Evolutionary conservation across 2,888 invertebrate species (phyloP).

Genomic region (Apotomis capreana): DNA sequence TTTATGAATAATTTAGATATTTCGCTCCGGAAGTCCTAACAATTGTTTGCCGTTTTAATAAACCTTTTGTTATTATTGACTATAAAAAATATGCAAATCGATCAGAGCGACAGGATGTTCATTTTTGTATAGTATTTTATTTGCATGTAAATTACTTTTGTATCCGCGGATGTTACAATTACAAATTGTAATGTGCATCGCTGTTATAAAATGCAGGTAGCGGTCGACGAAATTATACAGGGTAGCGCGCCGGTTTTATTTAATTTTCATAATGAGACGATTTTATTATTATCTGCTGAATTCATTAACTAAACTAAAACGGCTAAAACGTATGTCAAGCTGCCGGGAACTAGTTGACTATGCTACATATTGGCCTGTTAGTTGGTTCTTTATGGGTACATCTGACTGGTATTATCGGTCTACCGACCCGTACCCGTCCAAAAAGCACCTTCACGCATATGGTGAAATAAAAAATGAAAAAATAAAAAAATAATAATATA

Average conservation of each 20-base stretch:
- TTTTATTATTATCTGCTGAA: conserved; percentile 30
- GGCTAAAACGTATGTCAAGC: too few species aligned
- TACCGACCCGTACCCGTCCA: too few species aligned
- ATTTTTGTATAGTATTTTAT: conserved; percentile 81
- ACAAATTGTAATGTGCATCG: conserved; percentile 73
- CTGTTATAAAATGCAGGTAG: conserved; percentile 64
- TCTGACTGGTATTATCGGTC: too few species aligned
- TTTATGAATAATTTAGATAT: conserved; percentile 75
- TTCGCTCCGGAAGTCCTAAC: conserved; percentile 74
- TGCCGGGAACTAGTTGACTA: too few species aligned
- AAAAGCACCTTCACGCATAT: too few species aligned
- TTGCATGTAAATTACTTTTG: conserved; percentile 78
- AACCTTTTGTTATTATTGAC: conserved; percentile 72
- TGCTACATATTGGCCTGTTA: too few species aligned
- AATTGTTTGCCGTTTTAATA: conserved; percentile 70
- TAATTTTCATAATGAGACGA: conserved; percentile 44
- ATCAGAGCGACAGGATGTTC: conserved; percentile 77
- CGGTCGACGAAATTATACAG: conserved; percentile 49
- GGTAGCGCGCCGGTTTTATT: conserved; percentile 47
- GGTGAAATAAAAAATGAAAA: too few species aligned
- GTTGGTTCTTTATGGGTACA: too few species aligned
- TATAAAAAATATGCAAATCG: conserved; percentile 83
- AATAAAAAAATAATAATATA: too few species aligned
- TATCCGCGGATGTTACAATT: conserved; percentile 76
- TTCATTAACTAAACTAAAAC: background rate